These are phyloP conservation scores for Rhabditoides inermis DNA, from an alignment of 2,888 invertebrate species.

Conservation along the genomic window DNA sequence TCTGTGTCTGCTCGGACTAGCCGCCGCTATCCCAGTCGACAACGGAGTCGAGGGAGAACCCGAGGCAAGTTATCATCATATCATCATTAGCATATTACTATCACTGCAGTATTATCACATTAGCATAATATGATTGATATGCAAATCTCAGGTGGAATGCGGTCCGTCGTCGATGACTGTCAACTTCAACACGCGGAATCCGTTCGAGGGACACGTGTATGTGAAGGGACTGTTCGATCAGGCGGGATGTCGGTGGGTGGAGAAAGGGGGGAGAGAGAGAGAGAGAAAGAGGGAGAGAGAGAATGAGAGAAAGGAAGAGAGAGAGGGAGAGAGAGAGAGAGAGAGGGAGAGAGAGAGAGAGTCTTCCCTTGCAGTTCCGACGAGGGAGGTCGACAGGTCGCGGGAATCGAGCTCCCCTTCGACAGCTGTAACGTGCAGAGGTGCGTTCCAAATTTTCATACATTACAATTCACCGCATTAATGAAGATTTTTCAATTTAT, in stretches of 20 bases:
- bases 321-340: neutral
- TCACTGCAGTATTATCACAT: neutral
- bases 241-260: too few relatives aligned
- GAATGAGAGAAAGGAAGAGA: neutral
- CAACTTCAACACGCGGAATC: slow-evolving; percentile 38
- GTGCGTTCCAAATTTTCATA: too few relatives aligned
- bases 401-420: slow-evolving; percentile 51
- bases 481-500: too few relatives aligned
- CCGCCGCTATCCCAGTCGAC: slow-evolving; percentile 39
- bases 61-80: slow-evolving; percentile 18
- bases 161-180: slow-evolving; percentile 48
- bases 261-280: neutral
- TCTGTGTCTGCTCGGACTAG: slow-evolving; percentile 1
- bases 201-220: slow-evolving; percentile 40
- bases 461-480: too few relatives aligned
- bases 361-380: slow-evolving; percentile 13
- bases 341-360: neutral
- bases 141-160: slow-evolving; percentile 42
- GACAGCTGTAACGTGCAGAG: slow-evolving; percentile 47
- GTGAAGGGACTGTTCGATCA: slow-evolving; percentile 40
- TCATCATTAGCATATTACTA: too few relatives aligned
- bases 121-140: neutral
- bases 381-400: slow-evolving; percentile 34
- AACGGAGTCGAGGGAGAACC: slow-evolving; percentile 46
- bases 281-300: neutral